phyloP scores from a whole-genome alignment of 2,797 vertebrate species.

The Lates japonicus region DNA sequence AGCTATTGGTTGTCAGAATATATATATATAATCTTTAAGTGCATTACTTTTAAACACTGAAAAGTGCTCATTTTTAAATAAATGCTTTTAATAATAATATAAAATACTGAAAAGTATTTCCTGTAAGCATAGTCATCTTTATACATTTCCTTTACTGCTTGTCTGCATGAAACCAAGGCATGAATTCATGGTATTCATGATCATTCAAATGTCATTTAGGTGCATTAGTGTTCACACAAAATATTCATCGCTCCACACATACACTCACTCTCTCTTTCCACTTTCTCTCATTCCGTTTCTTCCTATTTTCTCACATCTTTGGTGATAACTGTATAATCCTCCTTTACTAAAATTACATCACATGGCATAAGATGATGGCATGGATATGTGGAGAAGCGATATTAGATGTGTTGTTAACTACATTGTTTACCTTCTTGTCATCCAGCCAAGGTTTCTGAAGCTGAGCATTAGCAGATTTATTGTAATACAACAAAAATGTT shows the following conservation, averaged over 20 bases:
- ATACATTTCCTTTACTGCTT: not conserved
- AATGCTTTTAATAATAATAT: too few relatives aligned
- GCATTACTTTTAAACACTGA: too few relatives aligned
- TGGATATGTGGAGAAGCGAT: too few relatives aligned
- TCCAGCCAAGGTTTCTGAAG: constrained; percentile 33
- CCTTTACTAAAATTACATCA: too few relatives aligned
- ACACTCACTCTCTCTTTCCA: not conserved
- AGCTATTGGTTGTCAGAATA: too few relatives aligned
- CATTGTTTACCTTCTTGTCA: not conserved
- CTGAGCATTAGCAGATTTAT: constrained; percentile 37
- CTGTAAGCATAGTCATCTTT: not conserved
- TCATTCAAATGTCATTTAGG: not conserved
- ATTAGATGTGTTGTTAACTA: too few relatives aligned
- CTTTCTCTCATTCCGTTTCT: not conserved
- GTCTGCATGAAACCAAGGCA: not conserved
- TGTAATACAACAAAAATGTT: constrained; percentile 30
- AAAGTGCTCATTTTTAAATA: too few relatives aligned
- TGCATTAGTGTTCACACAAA: not conserved
- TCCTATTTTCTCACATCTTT: not conserved
- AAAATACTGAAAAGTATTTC: not conserved
- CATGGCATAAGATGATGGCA: too few relatives aligned
- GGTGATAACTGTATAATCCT: not conserved
- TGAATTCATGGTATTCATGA: constrained; percentile 8
- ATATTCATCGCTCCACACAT: not conserved
- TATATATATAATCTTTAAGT: too few relatives aligned